These are phyloP conservation scores for Tetranychus truncatus DNA, from an alignment of 2,888 invertebrate genomes.

Conservation along the genomic window DNA sequence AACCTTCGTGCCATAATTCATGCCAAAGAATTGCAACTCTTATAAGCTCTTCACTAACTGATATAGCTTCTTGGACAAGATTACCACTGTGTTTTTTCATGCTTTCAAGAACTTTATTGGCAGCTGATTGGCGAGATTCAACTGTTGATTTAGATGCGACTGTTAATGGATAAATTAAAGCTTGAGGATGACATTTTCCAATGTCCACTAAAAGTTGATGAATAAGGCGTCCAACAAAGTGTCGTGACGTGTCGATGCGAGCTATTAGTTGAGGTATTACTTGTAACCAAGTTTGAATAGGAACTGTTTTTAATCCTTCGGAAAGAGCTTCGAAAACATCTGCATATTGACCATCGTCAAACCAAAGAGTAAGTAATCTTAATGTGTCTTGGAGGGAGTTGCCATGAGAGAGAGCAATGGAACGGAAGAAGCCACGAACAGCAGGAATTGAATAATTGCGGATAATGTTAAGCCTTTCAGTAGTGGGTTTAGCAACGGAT, in stretches of 20 bases:
- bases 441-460: slow-evolving; percentile 64
- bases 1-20: slow-evolving; percentile 95
- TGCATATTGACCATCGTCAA: slow-evolving; percentile 84
- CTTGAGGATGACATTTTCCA: slow-evolving; percentile 92
- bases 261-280: slow-evolving; percentile 97
- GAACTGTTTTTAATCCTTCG: slow-evolving; percentile 76
- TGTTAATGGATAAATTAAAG: slow-evolving; percentile 86
- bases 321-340: slow-evolving; percentile 82
- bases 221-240: slow-evolving; percentile 69
- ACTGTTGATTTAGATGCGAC: slow-evolving; percentile 90
- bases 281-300: slow-evolving; percentile 96
- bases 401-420: slow-evolving; percentile 66
- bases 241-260: slow-evolving; percentile 78
- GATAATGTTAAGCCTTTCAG: slow-evolving; percentile 7
- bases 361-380: slow-evolving; percentile 86
- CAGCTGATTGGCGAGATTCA: slow-evolving; percentile 62
- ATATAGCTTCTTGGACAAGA: slow-evolving; percentile 81
- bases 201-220: slow-evolving; percentile 85
- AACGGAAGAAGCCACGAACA: slow-evolving; percentile 84
- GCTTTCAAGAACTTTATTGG: slow-evolving; percentile 77
- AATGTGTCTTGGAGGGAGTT: slow-evolving; percentile 90
- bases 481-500: slow-evolving; percentile 4
- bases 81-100: slow-evolving; percentile 86
- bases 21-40: slow-evolving; percentile 97
- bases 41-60: slow-evolving; percentile 89